Evolutionary conservation across 2,888 invertebrate genomes (phyloP).

Genomic region (Drosophila kanekoi): DNA sequence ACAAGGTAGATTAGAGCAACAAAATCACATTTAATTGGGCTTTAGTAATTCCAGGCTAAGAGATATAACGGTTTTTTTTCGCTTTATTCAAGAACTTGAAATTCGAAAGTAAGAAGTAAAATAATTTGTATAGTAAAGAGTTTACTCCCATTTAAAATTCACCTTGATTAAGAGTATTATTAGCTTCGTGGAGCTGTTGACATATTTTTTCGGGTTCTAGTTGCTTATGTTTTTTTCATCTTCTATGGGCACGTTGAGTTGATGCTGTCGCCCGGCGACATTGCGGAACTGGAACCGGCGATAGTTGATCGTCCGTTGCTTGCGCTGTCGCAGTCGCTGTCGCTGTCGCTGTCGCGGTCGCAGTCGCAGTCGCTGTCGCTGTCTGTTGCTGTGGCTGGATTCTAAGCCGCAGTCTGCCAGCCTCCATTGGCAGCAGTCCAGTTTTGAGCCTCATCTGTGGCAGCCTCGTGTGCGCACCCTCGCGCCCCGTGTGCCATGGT

Average conservation of each 20-base stretch:
- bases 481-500: slow-evolving; percentile 6
- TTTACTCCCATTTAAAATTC: background rate
- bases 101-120: too few relatives aligned
- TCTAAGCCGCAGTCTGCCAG: slow-evolving; percentile 45
- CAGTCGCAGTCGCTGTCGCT: slow-evolving; percentile 4
- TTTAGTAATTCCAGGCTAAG: too few relatives aligned
- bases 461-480: slow-evolving; percentile 49
- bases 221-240: slow-evolving; percentile 19
- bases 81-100: too few relatives aligned
- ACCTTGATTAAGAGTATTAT: slow-evolving; percentile 17
- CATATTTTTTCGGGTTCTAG: slow-evolving; percentile 9
- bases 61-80: too few relatives aligned
- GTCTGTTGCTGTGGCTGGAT: slow-evolving; percentile 37
- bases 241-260: slow-evolving; percentile 59
- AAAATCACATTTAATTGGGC: too few relatives aligned
- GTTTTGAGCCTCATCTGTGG: slow-evolving; percentile 51
- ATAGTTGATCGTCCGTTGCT: slow-evolving; percentile 59
- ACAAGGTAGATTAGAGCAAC: too few relatives aligned
- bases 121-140: background rate
- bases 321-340: slow-evolving; percentile 34
- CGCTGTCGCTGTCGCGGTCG: slow-evolving; percentile 2
- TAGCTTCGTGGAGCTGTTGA: background rate
- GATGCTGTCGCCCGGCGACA: slow-evolving; percentile 77
- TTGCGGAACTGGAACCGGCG: slow-evolving; percentile 75
- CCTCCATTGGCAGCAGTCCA: slow-evolving; percentile 58